Conservation (phyloP, 2,113 vertebrate genomes). For the Osmerus eperlanus region DNA sequence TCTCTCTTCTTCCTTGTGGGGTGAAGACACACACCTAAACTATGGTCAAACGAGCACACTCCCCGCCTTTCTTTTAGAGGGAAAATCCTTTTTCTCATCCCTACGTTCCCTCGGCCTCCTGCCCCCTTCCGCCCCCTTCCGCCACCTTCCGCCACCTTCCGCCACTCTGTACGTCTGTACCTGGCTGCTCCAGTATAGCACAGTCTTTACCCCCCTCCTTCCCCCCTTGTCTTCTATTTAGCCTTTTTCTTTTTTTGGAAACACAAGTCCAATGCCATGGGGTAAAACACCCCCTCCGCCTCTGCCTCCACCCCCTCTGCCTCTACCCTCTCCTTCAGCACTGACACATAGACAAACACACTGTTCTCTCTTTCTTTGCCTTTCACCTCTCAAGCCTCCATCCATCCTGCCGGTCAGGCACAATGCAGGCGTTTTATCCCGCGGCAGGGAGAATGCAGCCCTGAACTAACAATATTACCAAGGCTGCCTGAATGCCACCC, state of each 20-base stretch:
- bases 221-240: conserved; percentile 30
- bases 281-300: conserved; percentile 41
- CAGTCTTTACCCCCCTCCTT: conserved; percentile 42
- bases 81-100: too few species aligned
- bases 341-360: conserved; percentile 75
- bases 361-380: conserved; percentile 72
- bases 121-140: conserved; percentile 20
- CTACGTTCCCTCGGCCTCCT: conserved; percentile 9
- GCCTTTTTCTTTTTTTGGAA: conserved; percentile 21
- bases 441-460: conserved; percentile 71
- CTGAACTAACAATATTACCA: conserved; percentile 80
- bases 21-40: too few species aligned
- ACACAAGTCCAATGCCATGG: conserved; percentile 67
- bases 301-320: conserved; percentile 50
- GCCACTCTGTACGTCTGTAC: conserved; percentile 46
- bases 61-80: neutral
- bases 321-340: conserved; percentile 52
- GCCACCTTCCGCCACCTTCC: conserved; percentile 28
- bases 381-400: conserved; percentile 71
- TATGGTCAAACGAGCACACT: neutral
- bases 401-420: conserved; percentile 71
- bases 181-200: conserved; percentile 59
- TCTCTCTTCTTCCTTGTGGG: too few species aligned
- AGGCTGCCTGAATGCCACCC: conserved; percentile 75
- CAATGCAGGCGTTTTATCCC: conserved; percentile 77